phyloP scores from a whole-genome alignment of 2,888 invertebrate species.

The Cerastis rubricosa region DNA sequence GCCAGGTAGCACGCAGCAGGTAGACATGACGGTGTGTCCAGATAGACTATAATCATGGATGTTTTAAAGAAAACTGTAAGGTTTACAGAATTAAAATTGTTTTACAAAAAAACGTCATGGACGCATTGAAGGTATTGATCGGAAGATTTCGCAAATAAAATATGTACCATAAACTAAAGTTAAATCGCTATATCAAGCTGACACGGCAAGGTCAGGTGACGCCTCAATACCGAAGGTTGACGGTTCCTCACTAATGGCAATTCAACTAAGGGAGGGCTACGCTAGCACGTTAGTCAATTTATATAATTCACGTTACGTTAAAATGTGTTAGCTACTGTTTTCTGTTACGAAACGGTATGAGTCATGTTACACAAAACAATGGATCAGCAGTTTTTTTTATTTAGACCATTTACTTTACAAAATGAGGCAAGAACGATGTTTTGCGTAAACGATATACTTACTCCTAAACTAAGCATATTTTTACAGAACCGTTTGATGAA shows the following conservation, averaged over 20 bases:
- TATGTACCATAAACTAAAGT: conserved; percentile 52
- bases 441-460: conserved; percentile 7
- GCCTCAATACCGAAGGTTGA: conserved; percentile 57
- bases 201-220: conserved; percentile 71
- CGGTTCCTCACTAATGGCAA: conserved; percentile 55
- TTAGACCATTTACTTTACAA: neutral
- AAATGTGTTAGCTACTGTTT: conserved; percentile 28
- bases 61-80: conserved; percentile 45
- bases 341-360: conserved; percentile 40
- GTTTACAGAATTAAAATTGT: conserved; percentile 13
- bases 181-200: conserved; percentile 62
- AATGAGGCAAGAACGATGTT: conserved; percentile 2
- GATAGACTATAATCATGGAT: conserved; percentile 22
- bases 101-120: neutral
- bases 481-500: neutral
- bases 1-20: too few species aligned
- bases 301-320: conserved; percentile 45
- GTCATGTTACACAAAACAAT: conserved; percentile 40
- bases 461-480: neutral
- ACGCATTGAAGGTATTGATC: conserved; percentile 39
- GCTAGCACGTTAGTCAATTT: conserved; percentile 45
- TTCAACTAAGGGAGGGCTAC: conserved; percentile 45
- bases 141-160: conserved; percentile 59
- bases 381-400: conserved; percentile 20
- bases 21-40: neutral